Percentiles rank a stretch among this genome's conserved stretches.
phyloP scores from a whole-genome alignment of 2,113 vertebrate species.

The Rhinopithecus roxellana region DNA sequence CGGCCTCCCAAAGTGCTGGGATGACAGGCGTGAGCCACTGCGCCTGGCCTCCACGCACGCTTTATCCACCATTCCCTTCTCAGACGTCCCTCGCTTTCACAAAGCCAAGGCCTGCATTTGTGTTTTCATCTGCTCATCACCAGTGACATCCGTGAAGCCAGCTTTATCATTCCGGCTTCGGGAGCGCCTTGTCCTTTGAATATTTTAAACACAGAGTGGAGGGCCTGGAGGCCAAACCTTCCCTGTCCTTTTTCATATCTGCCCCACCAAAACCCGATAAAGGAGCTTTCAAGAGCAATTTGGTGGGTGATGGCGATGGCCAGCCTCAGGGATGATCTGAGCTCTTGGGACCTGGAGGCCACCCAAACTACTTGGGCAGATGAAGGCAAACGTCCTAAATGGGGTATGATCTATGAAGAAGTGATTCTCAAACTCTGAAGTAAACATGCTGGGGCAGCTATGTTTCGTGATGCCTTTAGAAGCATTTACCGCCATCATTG shows the following conservation, averaged over 20 bases:
- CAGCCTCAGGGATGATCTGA: neutral
- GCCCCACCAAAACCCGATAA: accelerated
- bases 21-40: too few species aligned
- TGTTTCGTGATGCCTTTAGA: neutral
- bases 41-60: neutral
- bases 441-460: accelerated
- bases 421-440: neutral
- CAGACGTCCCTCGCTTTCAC: neutral
- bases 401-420: accelerated
- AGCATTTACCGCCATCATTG: accelerated
- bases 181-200: conserved; percentile 57
- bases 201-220: neutral
- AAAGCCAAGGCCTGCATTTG: conserved; percentile 9
- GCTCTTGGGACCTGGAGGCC: neutral
- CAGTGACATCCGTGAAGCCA: conserved; percentile 42
- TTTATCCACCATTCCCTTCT: neutral
- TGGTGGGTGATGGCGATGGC: accelerated
- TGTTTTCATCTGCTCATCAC: conserved; percentile 46
- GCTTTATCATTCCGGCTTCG: neutral
- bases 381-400: neutral
- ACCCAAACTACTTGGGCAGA: neutral
- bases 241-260: neutral
- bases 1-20: too few species aligned
- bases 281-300: neutral
- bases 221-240: neutral